Conservation (phyloP, 2,888 invertebrate genomes). For the Tubiluchus corallicola region DNA sequence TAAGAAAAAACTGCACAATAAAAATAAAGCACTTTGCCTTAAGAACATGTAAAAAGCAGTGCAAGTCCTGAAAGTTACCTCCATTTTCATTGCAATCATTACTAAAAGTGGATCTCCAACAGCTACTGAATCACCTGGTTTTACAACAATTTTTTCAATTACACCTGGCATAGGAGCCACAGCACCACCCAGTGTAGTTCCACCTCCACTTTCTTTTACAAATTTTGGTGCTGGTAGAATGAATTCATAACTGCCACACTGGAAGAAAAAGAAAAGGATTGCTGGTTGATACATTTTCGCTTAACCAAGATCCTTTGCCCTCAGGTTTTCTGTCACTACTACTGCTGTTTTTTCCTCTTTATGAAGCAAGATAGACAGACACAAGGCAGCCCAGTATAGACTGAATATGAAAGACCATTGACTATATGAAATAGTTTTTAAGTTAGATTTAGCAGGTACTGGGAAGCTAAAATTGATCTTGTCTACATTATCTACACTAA, state of each 20-base stretch:
- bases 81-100: conserved; percentile 99
- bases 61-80: conserved; percentile 34
- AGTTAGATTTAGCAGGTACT: too few species aligned
- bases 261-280: too few species aligned
- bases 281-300: too few species aligned
- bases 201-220: conserved; percentile 18
- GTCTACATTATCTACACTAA: too few species aligned
- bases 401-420: too few species aligned
- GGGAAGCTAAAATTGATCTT: too few species aligned
- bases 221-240: conserved; percentile 34
- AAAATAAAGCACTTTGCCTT: conserved; percentile 11
- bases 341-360: too few species aligned
- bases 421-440: too few species aligned
- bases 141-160: conserved; percentile 70
- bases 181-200: conserved; percentile 38
- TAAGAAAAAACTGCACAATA: conserved; percentile 4
- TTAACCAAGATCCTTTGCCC: too few species aligned
- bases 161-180: conserved; percentile 90
- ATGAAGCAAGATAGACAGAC: too few species aligned
- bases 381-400: too few species aligned
- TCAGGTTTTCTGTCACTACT: too few species aligned
- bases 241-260: conserved; percentile 50
- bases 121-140: conserved; percentile 56
- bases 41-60: neutral
- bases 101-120: conserved; percentile 77